These are phyloP conservation scores for Notodromas monacha DNA, from an alignment of 2,888 invertebrate genomes.

Conservation along the genomic window DNA sequence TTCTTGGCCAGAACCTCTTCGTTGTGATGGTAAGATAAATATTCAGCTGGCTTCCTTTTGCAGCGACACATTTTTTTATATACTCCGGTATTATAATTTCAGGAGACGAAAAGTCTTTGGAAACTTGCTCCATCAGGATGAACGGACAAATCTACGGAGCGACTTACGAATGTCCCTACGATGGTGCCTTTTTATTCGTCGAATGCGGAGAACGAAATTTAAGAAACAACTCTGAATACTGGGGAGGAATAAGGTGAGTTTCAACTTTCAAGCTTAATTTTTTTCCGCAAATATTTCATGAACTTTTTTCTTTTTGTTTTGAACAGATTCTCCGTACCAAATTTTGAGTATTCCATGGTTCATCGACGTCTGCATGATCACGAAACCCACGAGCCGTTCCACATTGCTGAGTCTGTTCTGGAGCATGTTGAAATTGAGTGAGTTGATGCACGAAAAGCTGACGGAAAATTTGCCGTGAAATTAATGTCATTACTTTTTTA, in stretches of 20 bases:
- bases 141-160: constrained; percentile 66
- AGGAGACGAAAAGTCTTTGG: constrained; percentile 16
- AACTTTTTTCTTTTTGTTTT: constrained; percentile 8
- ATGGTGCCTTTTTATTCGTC: constrained; percentile 54
- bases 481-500: constrained; percentile 18
- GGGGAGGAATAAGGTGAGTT: constrained; percentile 61
- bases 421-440: constrained; percentile 20
- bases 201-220: constrained; percentile 45
- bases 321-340: constrained; percentile 41
- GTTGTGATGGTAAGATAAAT: constrained; percentile 19
- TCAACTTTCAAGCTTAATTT: no score
- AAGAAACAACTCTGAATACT: constrained; percentile 33
- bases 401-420: constrained; percentile 27
- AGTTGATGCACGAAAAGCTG: not conserved
- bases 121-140: constrained; percentile 26
- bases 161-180: constrained; percentile 52
- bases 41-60: no score
- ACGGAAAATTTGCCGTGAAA: not conserved
- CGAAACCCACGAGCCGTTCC: constrained; percentile 29
- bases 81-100: constrained; percentile 10
- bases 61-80: not conserved
- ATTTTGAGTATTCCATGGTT: constrained; percentile 55
- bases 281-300: not conserved
- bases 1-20: constrained; percentile 79
- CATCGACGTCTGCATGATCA: constrained; percentile 47